These are phyloP conservation scores for Pseudoips prasinana DNA, from an alignment of 2,888 invertebrate genomes.

Conservation along the genomic window DNA sequence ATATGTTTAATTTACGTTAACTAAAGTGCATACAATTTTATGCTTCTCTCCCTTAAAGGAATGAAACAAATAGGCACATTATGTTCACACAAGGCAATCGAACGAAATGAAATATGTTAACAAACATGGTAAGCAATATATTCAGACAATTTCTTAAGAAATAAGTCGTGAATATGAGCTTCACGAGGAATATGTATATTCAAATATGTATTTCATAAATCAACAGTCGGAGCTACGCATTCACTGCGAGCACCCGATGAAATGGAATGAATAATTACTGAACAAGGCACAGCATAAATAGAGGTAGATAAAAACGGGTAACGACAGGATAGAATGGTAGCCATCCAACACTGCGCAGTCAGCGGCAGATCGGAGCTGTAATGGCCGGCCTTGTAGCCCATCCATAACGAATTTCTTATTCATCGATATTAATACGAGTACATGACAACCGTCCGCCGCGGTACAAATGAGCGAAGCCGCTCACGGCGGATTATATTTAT, in stretches of 20 bases:
- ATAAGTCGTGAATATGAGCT: conserved; percentile 25
- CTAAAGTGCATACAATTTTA: too few relatives aligned
- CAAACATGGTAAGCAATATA: conserved; percentile 20
- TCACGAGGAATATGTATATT: conserved; percentile 23
- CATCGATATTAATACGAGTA: conserved; percentile 79
- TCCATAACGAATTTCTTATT: conserved; percentile 81
- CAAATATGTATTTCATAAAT: conserved; percentile 41
- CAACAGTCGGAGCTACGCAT: conserved; percentile 38
- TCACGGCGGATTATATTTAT: conserved; percentile 76
- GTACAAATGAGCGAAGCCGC: conserved; percentile 75
- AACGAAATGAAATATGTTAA: conserved; percentile 27
- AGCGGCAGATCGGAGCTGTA: conserved; percentile 59
- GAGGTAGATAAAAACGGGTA: conserved; percentile 62
- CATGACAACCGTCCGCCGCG: conserved; percentile 74
- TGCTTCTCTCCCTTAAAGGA: too few relatives aligned
- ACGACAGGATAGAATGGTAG: conserved; percentile 66
- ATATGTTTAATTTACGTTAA: too few relatives aligned
- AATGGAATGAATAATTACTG: conserved; percentile 43
- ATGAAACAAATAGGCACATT: too few relatives aligned
- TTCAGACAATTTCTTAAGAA: conserved; percentile 28
- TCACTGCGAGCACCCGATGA: conserved; percentile 36
- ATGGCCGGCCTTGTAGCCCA: conserved; percentile 75
- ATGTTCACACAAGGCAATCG: conserved; percentile 12
- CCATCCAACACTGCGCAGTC: conserved; percentile 49
- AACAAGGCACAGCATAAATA: conserved; percentile 60